Evolutionary conservation across 1,140 invertebrate genomes (phyloP), one percentile per base, ranked within the genome.

Genomic region (Drosophila tani): DNA sequence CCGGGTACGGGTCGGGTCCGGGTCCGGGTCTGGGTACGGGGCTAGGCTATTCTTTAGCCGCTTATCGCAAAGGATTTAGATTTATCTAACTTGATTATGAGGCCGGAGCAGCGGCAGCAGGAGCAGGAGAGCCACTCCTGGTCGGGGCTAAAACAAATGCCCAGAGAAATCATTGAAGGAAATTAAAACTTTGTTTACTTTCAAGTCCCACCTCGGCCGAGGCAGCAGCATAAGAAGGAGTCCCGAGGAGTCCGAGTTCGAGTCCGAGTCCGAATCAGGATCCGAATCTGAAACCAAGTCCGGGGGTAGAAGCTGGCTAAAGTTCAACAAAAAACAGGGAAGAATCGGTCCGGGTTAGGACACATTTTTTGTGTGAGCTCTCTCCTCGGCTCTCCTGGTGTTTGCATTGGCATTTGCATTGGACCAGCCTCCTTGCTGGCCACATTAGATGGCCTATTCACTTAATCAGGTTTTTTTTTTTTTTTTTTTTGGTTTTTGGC

Each of bases 151-250:
- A 86, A 86, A 87, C 83, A 87, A 87, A 88, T 87, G 83, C 81
- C 71, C 81, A 81, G 80, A 88, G 77, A 88, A 87, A 87, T 87
- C 83, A 88, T 88, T 87, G 83, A 87, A 83, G 83, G 83, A 87
- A 87, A 87, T 87, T 87, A 87, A 88, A 87, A 87, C 83, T 87
- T 87, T 87, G 83, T 87, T 87, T 87, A 87, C 84, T 87, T 80
- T 77, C 73, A 73, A 87, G 83, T 82, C 83, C 78, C 55, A 53
- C 38, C 38, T 43, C 66, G 38, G 4, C 63, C 19, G 19, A 17
- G 24, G 53, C 29, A 17, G 21, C 50, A n/a, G 29, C 47, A 63
- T 27, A 38, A 27, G 43, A n/a, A 35, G 43, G 21, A 24, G 21
- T 24, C 21, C 21, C 21, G 41, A 35, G 21, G 38, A n/a, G 19